Conservation (phyloP, 1,140 invertebrate genomes). For the Penaeus vannamei region DNA sequence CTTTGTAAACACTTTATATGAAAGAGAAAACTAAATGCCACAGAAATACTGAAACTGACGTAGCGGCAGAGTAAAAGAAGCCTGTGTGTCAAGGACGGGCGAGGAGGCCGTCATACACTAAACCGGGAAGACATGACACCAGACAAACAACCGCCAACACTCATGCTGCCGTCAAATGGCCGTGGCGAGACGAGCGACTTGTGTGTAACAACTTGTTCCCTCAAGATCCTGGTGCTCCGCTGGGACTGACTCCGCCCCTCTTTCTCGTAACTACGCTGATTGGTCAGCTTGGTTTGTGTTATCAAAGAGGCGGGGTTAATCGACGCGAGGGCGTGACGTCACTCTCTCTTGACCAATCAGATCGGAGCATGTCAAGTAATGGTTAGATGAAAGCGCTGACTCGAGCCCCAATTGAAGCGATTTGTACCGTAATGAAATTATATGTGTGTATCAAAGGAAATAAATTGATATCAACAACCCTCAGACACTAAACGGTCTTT, state of each 20-base stretch:
- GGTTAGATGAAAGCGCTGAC: constrained; percentile 68
- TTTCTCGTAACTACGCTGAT: neutral
- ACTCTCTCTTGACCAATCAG: constrained; percentile 60
- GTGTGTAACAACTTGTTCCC: constrained; percentile 57
- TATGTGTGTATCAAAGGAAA: constrained; percentile 69
- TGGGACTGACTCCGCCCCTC: neutral
- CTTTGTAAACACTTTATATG: neutral
- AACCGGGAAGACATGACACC: constrained; percentile 50
- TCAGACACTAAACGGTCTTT: constrained; percentile 68
- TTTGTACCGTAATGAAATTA: constrained; percentile 69
- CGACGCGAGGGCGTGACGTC: constrained; percentile 59
- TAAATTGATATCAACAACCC: constrained; percentile 69
- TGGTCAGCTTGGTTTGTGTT: constrained; percentile 39
- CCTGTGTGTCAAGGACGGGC: too few relatives aligned
- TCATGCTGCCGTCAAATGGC: constrained; percentile 51
- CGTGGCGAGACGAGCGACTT: constrained; percentile 32
- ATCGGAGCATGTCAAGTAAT: constrained; percentile 65
- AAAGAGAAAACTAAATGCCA: constrained; percentile 13
- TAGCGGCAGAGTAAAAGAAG: neutral
- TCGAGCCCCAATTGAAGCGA: constrained; percentile 68
- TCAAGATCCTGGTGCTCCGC: constrained; percentile 26
- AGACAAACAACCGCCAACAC: constrained; percentile 18
- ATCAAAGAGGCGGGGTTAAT: constrained; percentile 46
- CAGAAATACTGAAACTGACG: neutral
- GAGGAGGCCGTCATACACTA: constrained; percentile 32